Base-by-base conservation (phyloP, 2,888 invertebrate species). In the Melanotus villosus region DNA sequence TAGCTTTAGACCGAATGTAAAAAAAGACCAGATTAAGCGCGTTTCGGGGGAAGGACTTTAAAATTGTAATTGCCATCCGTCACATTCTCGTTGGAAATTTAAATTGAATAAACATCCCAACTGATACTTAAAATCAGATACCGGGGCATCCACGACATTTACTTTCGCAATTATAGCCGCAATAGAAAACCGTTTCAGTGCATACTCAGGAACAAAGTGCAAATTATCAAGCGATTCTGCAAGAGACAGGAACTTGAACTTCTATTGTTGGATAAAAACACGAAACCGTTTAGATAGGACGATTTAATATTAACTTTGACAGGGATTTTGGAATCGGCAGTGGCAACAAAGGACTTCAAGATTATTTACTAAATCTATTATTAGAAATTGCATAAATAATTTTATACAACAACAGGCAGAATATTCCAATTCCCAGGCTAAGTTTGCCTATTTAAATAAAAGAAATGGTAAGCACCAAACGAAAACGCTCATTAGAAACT, bases 101-200 rank as follows among this genome's bases (percentile, higher is more conserved):
- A 21, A 36, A 56, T 36, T 56, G 7, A 18, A 56, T 32, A 3
- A 32, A 12, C 34, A 34, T 54, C 34, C 19, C 32, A 12, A 10
- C 10, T n/a, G 32, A 19, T 36, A 5, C 12, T 36, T 36, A 18
- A 52, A 56, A 34, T 34, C 30, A 54, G 34, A 54, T 54, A 54
- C 10, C 30, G 4, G 50, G 30, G n/a, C 30, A 30, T 14, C n/a
- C 9, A n/a, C 12, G 30, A 26, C 16, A 14, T 12, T 30, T n/a
- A 16, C 26, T 54, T 34, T 54, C 16, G 32, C 34, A 54, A 54
- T 54, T 54, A 34, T 18, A 54, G 19, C 18, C 16, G 30, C 52
- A 5, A 34, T 30, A 34, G 5, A 19, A 45, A 45, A 45, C 19
- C 45, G 21, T 19, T 45, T 43, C 6, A 19, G 43, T 14, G 43